Conservation (phyloP, 1,140 invertebrate genomes). For the Drosophila tsacasi region DNA sequence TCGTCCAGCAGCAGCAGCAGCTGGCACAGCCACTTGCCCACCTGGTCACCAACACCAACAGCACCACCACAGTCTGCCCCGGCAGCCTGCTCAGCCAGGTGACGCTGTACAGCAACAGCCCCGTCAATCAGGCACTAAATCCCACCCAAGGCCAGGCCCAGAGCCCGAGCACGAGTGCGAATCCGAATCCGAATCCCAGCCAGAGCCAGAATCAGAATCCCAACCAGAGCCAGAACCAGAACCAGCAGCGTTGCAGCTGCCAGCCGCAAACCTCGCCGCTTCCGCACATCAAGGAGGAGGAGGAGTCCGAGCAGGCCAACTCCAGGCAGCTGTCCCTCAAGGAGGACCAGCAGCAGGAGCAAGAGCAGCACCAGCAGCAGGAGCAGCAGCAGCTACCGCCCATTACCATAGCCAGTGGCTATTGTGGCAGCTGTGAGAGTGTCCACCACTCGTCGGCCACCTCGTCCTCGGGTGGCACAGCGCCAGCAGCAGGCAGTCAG, state of each 20-base stretch:
- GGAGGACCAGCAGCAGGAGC: slow-evolving; percentile 72
- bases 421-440: slow-evolving; percentile 81
- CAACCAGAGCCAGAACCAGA: slow-evolving; percentile 46
- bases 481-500: slow-evolving; percentile 7
- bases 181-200: slow-evolving; percentile 71
- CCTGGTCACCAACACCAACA: slow-evolving; percentile 1
- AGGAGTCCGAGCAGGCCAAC: slow-evolving; percentile 87
- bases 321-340: slow-evolving; percentile 84
- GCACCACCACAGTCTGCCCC: slow-evolving; percentile 9
- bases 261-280: slow-evolving; percentile 86
- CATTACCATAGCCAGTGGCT: slow-evolving; percentile 66
- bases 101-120: slow-evolving; percentile 39
- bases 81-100: slow-evolving; percentile 35
- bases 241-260: slow-evolving; percentile 75
- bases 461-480: slow-evolving; percentile 56
- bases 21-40: slow-evolving; percentile 24
- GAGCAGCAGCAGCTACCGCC: slow-evolving; percentile 39
- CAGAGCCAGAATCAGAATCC: slow-evolving; percentile 71
- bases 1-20: slow-evolving; percentile 40
- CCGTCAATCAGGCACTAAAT: slow-evolving; percentile 65
- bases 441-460: slow-evolving; percentile 73
- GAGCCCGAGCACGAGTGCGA: slow-evolving; percentile 34
- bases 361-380: slow-evolving; percentile 9
- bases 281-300: slow-evolving; percentile 88
- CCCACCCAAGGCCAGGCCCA: slow-evolving; percentile 82